A percentile compares a stretch with the other conserved stretches of the same genome.
These are phyloP conservation scores for Austrofundulus limnaeus DNA, from an alignment of 2,113 vertebrate species.

Conservation along the genomic window DNA sequence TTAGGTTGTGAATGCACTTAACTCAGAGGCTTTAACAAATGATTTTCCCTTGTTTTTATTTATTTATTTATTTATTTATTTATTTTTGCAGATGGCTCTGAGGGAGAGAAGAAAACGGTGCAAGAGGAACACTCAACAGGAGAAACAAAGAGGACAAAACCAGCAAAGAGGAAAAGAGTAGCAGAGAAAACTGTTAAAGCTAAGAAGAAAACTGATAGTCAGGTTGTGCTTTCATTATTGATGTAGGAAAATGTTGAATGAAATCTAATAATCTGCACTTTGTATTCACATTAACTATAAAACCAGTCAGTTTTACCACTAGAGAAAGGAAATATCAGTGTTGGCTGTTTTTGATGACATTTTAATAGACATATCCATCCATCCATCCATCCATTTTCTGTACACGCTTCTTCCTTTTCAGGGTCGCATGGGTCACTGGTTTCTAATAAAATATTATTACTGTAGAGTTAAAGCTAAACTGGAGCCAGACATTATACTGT, in stretches of 20 bases:
- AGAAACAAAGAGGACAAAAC: constrained; percentile 26
- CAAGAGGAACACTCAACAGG: constrained; percentile 35
- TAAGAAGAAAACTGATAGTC: constrained; percentile 69
- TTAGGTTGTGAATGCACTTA: not conserved
- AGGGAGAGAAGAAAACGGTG: constrained; percentile 41
- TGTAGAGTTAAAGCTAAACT: not conserved
- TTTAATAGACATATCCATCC: not conserved
- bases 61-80: too few species aligned
- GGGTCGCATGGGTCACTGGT: too few species aligned
- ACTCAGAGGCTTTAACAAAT: constrained; percentile 8
- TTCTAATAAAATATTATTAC: not conserved
- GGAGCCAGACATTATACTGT: not conserved
- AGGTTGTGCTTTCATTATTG: constrained; percentile 26
- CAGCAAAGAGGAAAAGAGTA: constrained; percentile 65
- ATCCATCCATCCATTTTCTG: too few species aligned
- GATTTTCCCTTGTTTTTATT: not conserved
- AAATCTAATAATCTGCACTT: not conserved
- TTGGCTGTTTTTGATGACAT: not conserved
- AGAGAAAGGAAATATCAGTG: not conserved
- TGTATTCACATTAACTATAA: not conserved
- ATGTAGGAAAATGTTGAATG: not conserved
- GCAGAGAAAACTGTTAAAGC: constrained; percentile 44
- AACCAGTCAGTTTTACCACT: not conserved
- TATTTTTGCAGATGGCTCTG: constrained; percentile 57
- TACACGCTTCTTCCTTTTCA: too few species aligned